A percentile compares a stretch with the other conserved stretches of the same genome.
Conservation (phyloP, 2,113 vertebrate species). For the Chitala chitala region DNA sequence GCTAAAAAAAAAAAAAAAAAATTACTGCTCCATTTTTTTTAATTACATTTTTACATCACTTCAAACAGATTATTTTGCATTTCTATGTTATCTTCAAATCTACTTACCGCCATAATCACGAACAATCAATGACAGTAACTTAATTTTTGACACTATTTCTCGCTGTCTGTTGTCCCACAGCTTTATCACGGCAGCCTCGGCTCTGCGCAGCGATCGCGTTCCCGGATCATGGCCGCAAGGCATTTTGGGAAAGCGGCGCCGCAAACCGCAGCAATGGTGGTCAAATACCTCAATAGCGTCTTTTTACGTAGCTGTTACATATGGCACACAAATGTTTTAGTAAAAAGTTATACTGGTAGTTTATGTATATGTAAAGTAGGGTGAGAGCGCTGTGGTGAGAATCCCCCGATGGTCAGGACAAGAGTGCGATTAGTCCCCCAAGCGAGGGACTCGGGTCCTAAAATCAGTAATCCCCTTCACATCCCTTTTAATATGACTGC, state of each 20-base stretch:
- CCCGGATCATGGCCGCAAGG: conserved; percentile 8
- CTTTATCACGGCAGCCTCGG: not conserved
- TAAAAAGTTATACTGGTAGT: too few relatives aligned
- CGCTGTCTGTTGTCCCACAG: not conserved
- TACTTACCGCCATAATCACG: conserved; percentile 26
- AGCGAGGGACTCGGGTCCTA: too few relatives aligned
- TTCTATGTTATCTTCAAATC: not conserved
- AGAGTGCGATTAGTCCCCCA: too few relatives aligned
- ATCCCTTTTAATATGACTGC: too few relatives aligned
- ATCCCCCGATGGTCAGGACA: too few relatives aligned
- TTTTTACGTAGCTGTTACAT: too few relatives aligned
- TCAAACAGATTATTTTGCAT: not conserved
- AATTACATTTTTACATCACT: not conserved
- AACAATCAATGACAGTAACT: not conserved
- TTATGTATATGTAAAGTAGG: too few relatives aligned
- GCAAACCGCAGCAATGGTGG: too few relatives aligned
- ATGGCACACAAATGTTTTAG: too few relatives aligned
- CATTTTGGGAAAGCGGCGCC: conserved; percentile 15
- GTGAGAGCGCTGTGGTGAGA: too few relatives aligned
- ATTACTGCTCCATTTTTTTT: not conserved
- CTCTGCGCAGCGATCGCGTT: conserved; percentile 11
- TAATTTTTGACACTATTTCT: not conserved
- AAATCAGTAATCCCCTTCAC: too few relatives aligned
- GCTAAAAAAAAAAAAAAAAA: not conserved
- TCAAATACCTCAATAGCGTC: too few relatives aligned